Base-by-base conservation (phyloP, 2,113 vertebrate genomes). In the Daboia siamensis region DNA sequence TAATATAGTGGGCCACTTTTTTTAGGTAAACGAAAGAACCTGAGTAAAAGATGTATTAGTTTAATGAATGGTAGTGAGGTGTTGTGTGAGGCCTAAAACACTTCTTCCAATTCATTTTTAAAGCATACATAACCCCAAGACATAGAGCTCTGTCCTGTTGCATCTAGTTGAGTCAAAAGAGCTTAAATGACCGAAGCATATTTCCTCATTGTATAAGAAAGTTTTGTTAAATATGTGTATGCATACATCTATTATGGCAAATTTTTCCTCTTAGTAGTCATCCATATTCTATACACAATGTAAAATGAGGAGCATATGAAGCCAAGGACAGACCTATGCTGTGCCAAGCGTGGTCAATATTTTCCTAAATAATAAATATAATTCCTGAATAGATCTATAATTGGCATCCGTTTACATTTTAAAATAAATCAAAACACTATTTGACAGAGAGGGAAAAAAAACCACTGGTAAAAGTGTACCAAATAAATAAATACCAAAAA, bases 121-220 rank as follows among this genome's bases (percentile, higher is more conserved):
- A 69, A 33, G 29, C 64, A 33, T 69, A 69, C n/a, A 33, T 17
- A 74, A 17, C 13, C 64, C 64, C n/a, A 33, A 74, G 64, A 33
- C 64, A 33, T 74, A 33, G n/a, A 74, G 61, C 44, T 57, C 33
- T 86, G 44, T 29, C 59, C 6, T 51, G 44, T 39, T 39, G 15
- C 54, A 48, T 57, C 93, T 89, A 94, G 93, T 33, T 51, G 88
- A 93, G 88, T 52, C 61, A 94, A 93, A 88, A 24, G 90, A 90
- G 90, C 85, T 94, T 95, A 94, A 91, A 93, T 92, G 89, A 92
- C 26, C 91, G 51, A 55, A 88, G n/a, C 92, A 91, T 95, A 95
- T 74, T 74, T 74, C 64, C 64, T 33, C 13, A 74, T 74, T 74
- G 64, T 33, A n/a, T 69, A 33, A 69, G 29, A 13, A n/a, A 17